Percentiles rank a stretch among this genome's conserved stretches.
Evolutionary conservation across 2,888 invertebrate genomes (phyloP).

Genomic region (Drosophila acutilabella): DNA sequence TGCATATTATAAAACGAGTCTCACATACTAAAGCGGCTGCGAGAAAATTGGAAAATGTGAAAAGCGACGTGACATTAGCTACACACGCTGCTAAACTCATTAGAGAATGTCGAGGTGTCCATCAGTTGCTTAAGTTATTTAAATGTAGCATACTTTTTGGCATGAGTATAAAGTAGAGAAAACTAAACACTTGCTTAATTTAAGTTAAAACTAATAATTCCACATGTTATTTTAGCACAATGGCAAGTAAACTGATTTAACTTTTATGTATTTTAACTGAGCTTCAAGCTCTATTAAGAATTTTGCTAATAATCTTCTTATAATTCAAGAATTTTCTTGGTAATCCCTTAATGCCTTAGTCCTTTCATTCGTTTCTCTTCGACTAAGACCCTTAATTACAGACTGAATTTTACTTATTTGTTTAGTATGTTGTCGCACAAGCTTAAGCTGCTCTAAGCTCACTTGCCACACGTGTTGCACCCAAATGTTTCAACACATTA

Average conservation of each 20-base stretch:
- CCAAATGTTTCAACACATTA: conserved; percentile 42
- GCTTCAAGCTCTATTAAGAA: neutral
- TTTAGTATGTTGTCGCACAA: conserved; percentile 4
- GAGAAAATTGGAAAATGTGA: conserved; percentile 30
- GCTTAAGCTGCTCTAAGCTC: conserved; percentile 38
- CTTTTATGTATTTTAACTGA: neutral
- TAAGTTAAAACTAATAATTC: too few species aligned
- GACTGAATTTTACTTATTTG: conserved; percentile 4
- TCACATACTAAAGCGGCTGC: conserved; percentile 40
- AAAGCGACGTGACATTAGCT: conserved; percentile 23
- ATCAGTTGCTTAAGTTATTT: neutral
- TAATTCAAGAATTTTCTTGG: neutral
- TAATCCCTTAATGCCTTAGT: conserved; percentile 20
- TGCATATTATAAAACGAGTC: conserved; percentile 42
- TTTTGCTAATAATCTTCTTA: neutral
- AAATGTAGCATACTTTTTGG: conserved; percentile 1
- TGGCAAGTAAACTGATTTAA: too few species aligned
- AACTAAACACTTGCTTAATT: too few species aligned
- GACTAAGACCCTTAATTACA: conserved; percentile 39
- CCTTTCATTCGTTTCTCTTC: conserved; percentile 21
- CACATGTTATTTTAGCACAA: too few species aligned
- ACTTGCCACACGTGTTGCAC: conserved; percentile 49
- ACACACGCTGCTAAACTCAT: conserved; percentile 1
- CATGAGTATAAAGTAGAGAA: neutral
- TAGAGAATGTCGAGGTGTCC: neutral